Conservation (phyloP, 2,113 vertebrate species). For the Arizona elegans region DNA sequence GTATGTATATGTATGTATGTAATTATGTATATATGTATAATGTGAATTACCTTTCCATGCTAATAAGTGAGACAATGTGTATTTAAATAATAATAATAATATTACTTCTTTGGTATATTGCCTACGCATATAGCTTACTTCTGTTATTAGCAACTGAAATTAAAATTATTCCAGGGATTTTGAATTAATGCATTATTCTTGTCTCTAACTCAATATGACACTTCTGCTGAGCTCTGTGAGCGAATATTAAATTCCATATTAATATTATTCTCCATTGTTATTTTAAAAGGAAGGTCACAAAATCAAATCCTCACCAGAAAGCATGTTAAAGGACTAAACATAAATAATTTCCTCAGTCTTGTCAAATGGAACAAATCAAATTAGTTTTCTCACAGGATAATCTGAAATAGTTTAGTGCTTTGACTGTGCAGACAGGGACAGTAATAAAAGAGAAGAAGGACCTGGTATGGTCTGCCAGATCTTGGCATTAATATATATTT, state of each 20-base stretch:
- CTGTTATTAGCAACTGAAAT: not conserved
- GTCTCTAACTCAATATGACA: not conserved
- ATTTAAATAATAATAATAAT: slow-evolving; percentile 25
- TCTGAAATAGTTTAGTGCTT: not conserved
- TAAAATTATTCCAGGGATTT: not conserved
- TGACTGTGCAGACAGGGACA: not conserved
- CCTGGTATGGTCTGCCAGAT: not conserved
- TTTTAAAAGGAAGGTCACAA: slow-evolving; percentile 4
- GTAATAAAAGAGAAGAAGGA: not conserved
- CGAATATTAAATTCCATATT: not conserved
- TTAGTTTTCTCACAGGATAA: slow-evolving; percentile 12
- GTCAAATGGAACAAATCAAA: not conserved
- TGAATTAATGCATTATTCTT: slow-evolving; percentile 1
- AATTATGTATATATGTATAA: too few species aligned
- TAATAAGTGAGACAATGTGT: slow-evolving; percentile 40
- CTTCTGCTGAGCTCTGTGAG: not conserved
- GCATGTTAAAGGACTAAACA: not conserved
- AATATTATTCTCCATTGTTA: slow-evolving; percentile 11
- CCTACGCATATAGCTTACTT: not conserved
- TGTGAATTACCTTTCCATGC: slow-evolving; percentile 20
- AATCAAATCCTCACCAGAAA: slow-evolving; percentile 5
- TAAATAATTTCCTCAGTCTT: not conserved
- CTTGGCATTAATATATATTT: not conserved
- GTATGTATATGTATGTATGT: too few species aligned
- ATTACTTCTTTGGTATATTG: not conserved